Evolutionary conservation across 2,797 vertebrate genomes (phyloP), one percentile per base, ranked within the genome.

Genomic region (Adrianichthys oophorus): DNA sequence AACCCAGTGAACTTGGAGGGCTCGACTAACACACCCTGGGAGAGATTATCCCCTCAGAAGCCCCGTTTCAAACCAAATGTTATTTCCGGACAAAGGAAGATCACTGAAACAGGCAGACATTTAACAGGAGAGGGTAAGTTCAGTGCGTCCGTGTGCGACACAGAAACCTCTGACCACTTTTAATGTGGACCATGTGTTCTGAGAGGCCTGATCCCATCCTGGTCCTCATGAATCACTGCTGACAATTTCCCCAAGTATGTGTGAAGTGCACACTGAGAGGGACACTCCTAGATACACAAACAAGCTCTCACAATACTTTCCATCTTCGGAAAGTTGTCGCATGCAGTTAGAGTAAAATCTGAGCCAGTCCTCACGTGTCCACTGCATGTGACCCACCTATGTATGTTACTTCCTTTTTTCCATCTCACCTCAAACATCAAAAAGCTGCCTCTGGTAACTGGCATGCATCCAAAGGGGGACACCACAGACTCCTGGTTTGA

Each of bases 171-270:
- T 68, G 72, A 70, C 6, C 26, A 47, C 44, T 70, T 70, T 72
- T 89, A 83, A 89, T 83, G 53, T 74, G 74, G 72, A 79, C 72
- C 83, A 84, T 89, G 81, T 86, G 85, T 44, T 65, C 15, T 44
- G 18, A 41, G 50, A 7, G 41, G 42, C 44, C 74, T 59, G 50
- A 59, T 47, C 58, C 46, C 55, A 65, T 68, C 53, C 62, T 70
- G 68, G 41, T 76, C 75, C 72, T 57, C 59, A 24, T 59, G 44
- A 75, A 68, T 62, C 68, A 47, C 73, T 80, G 87, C 78, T 79
- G 84, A 89, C 89, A 87, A 90, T 92, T 90, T 92, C 82, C 87
- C 86, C 80, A 87, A 89, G 79, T 86, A 89, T 90, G 85, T 52
- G 59, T 78, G 75, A 81, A 68, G 75, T 66, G 79, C 67, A 76